Base-by-base conservation (phyloP, 2,797 vertebrate genomes). In the Sarcoramphus papa region DNA sequence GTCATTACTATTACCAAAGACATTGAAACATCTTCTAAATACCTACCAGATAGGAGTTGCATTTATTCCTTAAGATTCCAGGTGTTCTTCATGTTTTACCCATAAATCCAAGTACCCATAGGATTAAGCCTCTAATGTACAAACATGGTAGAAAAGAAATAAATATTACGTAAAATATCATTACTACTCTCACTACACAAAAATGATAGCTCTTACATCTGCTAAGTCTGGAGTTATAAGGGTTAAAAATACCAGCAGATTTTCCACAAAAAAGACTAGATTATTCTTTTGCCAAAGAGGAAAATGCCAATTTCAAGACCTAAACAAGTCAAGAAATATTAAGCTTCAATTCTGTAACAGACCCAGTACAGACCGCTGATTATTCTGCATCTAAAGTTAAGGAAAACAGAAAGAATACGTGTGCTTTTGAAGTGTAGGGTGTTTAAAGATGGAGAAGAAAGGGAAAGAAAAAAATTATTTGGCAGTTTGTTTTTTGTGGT, bases 281-380 rank as follows among this genome's bases (percentile, higher is more conserved):
- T 63, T 59, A 54, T 70, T 77, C 13, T 78, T 93, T 62, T 59
- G 21, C 19, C 37, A 27, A 77, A 89, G 28, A n/a, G 5, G 5
- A 59, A 87, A 15, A 63, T 22, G 19, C 6, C 53, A 45, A 76
- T 85, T 90, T 85, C 31, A 76, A 92, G 24, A 48, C 24, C 24
- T 57, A 78, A 87, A 78, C 14, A 54, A 88, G 20, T 37, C 31
- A 85, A 78, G 27, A 90, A 83, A 69, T 62, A 76, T 4, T 30
- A 88, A 76, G 4, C 9, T 73, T 57, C 37, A 88, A 48, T 88
- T 83, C 43, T 41, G 14, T 53, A 57, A 83, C 6, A 73, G 25
- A 56, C 2, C 6, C n/a, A 40, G 18, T 31, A 75, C 4, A 78
- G n/a, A 69, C 1, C 0, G 0, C 28, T 63, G 30, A 64, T 62